Evolutionary conservation across 1,140 invertebrate genomes (phyloP).

Genomic region (Diuraphis noxia): DNA sequence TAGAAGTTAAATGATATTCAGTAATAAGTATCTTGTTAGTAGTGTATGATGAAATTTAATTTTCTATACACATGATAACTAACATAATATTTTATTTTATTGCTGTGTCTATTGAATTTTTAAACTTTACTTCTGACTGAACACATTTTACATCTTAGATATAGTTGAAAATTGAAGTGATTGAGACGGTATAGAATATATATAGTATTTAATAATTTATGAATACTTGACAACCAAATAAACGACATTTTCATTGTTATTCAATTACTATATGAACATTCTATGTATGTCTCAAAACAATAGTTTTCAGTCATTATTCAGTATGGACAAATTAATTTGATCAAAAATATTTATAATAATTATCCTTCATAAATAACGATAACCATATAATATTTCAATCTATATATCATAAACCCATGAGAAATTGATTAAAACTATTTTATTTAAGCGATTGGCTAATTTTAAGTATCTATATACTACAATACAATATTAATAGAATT

Average conservation of each 20-base stretch:
- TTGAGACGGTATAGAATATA: neutral
- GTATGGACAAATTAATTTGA: neutral
- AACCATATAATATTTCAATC: neutral
- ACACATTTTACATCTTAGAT: neutral
- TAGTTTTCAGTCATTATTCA: neutral
- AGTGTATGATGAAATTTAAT: no score
- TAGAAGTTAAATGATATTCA: no score
- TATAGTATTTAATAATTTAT: neutral
- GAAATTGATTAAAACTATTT: neutral
- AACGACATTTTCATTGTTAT: neutral
- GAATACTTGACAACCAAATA: neutral
- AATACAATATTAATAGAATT: neutral
- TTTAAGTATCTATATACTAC: neutral
- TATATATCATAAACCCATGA: neutral
- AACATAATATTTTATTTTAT: no score
- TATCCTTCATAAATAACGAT: neutral
- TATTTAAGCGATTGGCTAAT: neutral
- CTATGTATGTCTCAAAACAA: neutral
- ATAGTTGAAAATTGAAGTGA: neutral
- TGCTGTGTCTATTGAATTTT: no score
- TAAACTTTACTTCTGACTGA: neutral
- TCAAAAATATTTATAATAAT: neutral
- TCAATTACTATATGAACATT: neutral
- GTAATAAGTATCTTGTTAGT: no score
- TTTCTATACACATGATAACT: no score